A percentile compares a stretch with the other conserved stretches of the same genome.
Conservation (phyloP, 1,140 invertebrate genomes). For the Cephus cinctus region DNA sequence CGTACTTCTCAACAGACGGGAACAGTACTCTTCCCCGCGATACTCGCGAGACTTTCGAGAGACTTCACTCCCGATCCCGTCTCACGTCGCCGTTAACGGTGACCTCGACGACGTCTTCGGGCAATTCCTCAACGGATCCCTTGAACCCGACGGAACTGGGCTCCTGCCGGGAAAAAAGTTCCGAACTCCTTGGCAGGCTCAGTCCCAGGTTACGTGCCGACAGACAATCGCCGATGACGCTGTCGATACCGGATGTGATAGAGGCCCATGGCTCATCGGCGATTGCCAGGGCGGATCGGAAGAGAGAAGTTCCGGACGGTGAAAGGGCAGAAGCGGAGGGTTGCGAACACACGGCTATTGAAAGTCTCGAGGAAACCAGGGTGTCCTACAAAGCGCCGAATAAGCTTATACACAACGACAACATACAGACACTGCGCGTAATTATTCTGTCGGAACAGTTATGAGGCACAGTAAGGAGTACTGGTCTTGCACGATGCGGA, state of each 20-base stretch:
- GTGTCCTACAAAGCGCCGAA: constrained; percentile 39
- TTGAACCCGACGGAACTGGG: no score
- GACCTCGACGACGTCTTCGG: no score
- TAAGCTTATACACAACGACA: constrained; percentile 46
- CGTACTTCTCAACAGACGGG: no score
- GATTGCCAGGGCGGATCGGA: neutral
- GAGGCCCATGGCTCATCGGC: constrained; percentile 29
- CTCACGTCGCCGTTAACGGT: no score
- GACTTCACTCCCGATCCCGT: no score
- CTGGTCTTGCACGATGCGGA: no score
- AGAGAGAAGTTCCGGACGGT: constrained; percentile 28
- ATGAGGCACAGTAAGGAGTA: no score
- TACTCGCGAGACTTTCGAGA: no score
- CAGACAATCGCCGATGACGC: constrained; percentile 23
- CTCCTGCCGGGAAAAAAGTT: no score
- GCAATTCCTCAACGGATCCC: no score
- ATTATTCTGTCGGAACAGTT: constrained; percentile 54
- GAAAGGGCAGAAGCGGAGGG: constrained; percentile 51
- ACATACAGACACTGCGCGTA: constrained; percentile 51
- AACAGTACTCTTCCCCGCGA: no score
- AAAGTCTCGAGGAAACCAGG: constrained; percentile 36
- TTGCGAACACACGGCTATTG: constrained; percentile 44
- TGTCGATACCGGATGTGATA: constrained; percentile 40
- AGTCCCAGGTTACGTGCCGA: constrained; percentile 25
- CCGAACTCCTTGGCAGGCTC: constrained; percentile 23